Evolutionary conservation across 2,797 vertebrate genomes (phyloP).

Genomic region (Cyprinella venusta): DNA sequence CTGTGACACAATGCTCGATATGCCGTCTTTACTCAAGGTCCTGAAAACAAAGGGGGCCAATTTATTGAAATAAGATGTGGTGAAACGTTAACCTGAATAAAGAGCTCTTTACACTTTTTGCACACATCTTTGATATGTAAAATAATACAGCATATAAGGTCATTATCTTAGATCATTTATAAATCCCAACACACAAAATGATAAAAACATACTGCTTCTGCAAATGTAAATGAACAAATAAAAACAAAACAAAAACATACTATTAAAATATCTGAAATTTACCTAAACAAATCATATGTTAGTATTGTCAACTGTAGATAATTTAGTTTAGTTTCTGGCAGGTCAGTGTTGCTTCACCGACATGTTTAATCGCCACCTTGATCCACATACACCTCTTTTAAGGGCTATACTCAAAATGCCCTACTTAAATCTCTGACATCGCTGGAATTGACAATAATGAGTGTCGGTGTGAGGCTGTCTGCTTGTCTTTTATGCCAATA

Average conservation of each 20-base stretch:
- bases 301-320: neutral
- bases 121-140: neutral
- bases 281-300: neutral
- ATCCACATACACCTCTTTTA: constrained; percentile 73
- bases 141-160: neutral
- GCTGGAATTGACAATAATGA: constrained; percentile 75
- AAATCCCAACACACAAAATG: neutral
- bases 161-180: neutral
- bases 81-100: neutral
- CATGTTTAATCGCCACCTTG: constrained; percentile 60
- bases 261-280: no score
- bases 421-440: constrained; percentile 49
- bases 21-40: constrained; percentile 68
- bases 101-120: neutral
- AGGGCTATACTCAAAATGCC: constrained; percentile 77
- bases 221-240: neutral
- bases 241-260: neutral
- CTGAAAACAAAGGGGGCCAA: neutral
- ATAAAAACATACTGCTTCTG: neutral
- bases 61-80: constrained; percentile 16
- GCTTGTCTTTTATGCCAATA: constrained; percentile 74
- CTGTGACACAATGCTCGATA: constrained; percentile 79
- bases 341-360: neutral
- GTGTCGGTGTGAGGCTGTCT: constrained; percentile 38
- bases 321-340: neutral